Evolutionary conservation across 2,888 invertebrate genomes (phyloP).

Genomic region (Caenorhabditis parvicauda): DNA sequence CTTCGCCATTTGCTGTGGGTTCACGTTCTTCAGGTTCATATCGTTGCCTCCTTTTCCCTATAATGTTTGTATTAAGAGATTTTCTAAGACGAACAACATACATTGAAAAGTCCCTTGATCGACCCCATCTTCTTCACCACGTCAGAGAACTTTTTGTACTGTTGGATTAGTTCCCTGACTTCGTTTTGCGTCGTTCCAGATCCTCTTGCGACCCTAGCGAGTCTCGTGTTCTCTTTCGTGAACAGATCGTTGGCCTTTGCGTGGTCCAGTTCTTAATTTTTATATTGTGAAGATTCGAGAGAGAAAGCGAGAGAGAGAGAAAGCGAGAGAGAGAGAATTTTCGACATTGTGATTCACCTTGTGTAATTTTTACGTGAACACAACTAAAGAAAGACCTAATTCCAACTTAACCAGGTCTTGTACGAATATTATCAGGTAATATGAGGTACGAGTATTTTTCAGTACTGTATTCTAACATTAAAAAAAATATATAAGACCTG

Average conservation of each 20-base stretch:
- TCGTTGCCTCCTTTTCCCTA: constrained; percentile 78
- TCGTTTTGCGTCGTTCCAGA: constrained; percentile 38
- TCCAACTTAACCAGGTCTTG: too few species aligned
- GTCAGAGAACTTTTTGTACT: constrained; percentile 98
- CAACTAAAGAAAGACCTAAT: too few species aligned
- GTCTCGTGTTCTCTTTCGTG: constrained; percentile 81
- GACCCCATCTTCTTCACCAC: constrained; percentile 99
- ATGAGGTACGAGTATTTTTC: background rate
- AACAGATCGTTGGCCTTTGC: constrained; percentile 91
- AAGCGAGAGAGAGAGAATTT: too few species aligned
- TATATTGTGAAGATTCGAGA: too few species aligned
- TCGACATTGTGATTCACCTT: too few species aligned
- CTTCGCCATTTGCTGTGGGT: constrained; percentile 96
- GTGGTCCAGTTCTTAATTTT: constrained; percentile 79
- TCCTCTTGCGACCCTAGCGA: constrained; percentile 84
- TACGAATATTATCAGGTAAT: background rate
- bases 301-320: too few species aligned
- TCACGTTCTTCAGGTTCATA: constrained; percentile 91
- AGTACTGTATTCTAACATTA: background rate
- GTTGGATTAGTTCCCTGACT: constrained; percentile 91
- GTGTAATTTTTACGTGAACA: too few species aligned
- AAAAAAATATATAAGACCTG: background rate
- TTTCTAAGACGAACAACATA: constrained; percentile 13
- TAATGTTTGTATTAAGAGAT: constrained; percentile 3
- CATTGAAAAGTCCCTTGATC: constrained; percentile 93